Conservation (phyloP, 92 coral and sea anemone genomes). For the Zoanthus gigantus region DNA sequence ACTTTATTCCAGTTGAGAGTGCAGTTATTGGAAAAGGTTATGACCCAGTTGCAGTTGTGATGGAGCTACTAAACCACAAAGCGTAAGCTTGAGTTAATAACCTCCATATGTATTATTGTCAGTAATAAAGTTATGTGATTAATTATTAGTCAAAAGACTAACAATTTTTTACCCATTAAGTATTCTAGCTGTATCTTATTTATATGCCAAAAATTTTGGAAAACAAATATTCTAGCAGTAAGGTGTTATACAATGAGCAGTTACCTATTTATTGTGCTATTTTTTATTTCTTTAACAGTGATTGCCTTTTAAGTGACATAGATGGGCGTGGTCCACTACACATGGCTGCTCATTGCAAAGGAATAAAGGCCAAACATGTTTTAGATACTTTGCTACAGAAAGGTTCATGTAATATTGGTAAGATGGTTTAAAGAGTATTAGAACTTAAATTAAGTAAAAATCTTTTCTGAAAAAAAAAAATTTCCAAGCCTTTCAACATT, state of each 20-base stretch:
- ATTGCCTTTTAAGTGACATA: slow-evolving; percentile 67
- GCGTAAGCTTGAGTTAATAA: slow-evolving; percentile 76
- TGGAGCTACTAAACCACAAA: slow-evolving; percentile 81
- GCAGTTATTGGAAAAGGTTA: slow-evolving; percentile 77
- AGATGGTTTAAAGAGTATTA: slow-evolving; percentile 13
- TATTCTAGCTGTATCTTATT: no score
- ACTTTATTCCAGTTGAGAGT: slow-evolving; percentile 72
- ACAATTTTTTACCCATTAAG: no score
- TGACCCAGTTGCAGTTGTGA: slow-evolving; percentile 88
- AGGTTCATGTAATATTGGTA: slow-evolving; percentile 75
- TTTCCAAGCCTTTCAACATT: background rate
- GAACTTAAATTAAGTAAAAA: background rate
- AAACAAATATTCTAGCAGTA: no score
- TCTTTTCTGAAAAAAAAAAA: background rate
- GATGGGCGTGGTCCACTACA: slow-evolving; percentile 88
- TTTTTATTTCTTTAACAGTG: slow-evolving; percentile 51
- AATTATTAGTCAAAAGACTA: no score
- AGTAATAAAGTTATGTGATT: background rate
- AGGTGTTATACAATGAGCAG: no score
- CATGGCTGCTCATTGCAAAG: slow-evolving; percentile 75
- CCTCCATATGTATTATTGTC: no score
- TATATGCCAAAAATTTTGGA: no score
- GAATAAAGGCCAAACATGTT: slow-evolving; percentile 77
- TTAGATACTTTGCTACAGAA: slow-evolving; percentile 70
- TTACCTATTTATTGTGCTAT: background rate